A percentile compares a stretch with the other conserved stretches of the same genome.
These are phyloP conservation scores for Ichneumoninae sp. DNA, from an alignment of 2,888 invertebrate species.

Conservation along the genomic window DNA sequence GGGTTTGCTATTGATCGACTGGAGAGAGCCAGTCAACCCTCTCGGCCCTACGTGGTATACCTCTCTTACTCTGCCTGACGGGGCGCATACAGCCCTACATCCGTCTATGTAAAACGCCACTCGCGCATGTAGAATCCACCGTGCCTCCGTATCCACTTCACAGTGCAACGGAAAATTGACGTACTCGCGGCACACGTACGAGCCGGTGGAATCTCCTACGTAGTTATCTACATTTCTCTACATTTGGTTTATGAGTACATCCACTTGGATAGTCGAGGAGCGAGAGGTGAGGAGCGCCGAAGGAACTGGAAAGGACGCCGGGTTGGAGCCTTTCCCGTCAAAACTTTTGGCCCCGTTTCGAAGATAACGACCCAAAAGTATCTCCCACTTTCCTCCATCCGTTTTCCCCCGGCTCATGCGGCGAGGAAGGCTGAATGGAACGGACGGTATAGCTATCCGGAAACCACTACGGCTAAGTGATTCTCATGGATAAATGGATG, in stretches of 20 bases:
- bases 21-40: slow-evolving; percentile 81
- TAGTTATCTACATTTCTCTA: slow-evolving; percentile 24
- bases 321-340: slow-evolving; percentile 39
- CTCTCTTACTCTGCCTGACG: slow-evolving; percentile 57
- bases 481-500: slow-evolving; percentile 38
- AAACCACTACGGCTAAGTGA: slow-evolving; percentile 42
- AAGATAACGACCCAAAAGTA: slow-evolving; percentile 55
- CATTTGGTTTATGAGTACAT: slow-evolving; percentile 53
- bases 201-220: background rate
- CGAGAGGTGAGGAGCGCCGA: background rate
- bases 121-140: slow-evolving; percentile 46
- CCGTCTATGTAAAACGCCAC: slow-evolving; percentile 57
- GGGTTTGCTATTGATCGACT: slow-evolving; percentile 82
- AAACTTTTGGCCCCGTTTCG: slow-evolving; percentile 56
- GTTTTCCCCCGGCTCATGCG: slow-evolving; percentile 4
- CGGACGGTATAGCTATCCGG: slow-evolving; percentile 5
- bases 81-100: slow-evolving; percentile 61
- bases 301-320: slow-evolving; percentile 2
- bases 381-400: slow-evolving; percentile 13
- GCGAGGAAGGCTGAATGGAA: background rate
- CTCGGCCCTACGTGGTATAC: slow-evolving; percentile 77
- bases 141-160: slow-evolving; percentile 42
- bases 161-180: slow-evolving; percentile 56
- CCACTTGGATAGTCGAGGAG: slow-evolving; percentile 35
- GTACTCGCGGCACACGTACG: slow-evolving; percentile 28